phyloP scores from a whole-genome alignment of 2,113 vertebrate genomes.

The Centropristis striata region DNA sequence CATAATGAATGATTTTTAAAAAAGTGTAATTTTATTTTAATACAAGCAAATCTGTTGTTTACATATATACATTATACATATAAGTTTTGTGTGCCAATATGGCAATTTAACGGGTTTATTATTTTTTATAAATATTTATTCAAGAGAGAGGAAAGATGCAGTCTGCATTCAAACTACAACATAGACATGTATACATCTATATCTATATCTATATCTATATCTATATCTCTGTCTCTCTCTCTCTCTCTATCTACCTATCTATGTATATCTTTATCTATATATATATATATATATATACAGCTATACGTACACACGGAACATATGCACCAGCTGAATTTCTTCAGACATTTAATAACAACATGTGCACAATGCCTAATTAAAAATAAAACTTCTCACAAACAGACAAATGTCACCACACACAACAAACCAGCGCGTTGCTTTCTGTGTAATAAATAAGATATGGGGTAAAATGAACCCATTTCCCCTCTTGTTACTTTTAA shows the following conservation, averaged over 20 bases:
- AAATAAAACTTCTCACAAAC: conserved; percentile 54
- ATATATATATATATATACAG: not conserved
- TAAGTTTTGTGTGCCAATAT: not conserved
- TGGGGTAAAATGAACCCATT: conserved; percentile 77
- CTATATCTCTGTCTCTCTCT: too few species aligned
- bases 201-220: not conserved
- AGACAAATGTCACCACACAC: conserved; percentile 64
- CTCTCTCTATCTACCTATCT: too few species aligned
- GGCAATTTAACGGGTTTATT: not conserved
- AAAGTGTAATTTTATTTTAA: not conserved
- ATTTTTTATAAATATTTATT: not conserved
- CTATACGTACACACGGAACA: not conserved
- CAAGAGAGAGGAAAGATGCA: not conserved
- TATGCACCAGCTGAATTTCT: conserved; percentile 17
- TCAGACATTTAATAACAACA: conserved; percentile 43
- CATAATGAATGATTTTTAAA: not conserved
- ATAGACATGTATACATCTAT: not conserved
- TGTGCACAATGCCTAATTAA: conserved; percentile 48
- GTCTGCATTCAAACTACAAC: not conserved
- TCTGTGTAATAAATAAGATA: conserved; percentile 78
- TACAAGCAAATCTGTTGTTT: too few species aligned
- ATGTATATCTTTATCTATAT: not conserved
- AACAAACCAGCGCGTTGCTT: conserved; percentile 62
- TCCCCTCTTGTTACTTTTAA: conserved; percentile 83
- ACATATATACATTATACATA: not conserved